Base-by-base conservation (phyloP, 2,797 vertebrate species). In the Eutrigla gurnardus region DNA sequence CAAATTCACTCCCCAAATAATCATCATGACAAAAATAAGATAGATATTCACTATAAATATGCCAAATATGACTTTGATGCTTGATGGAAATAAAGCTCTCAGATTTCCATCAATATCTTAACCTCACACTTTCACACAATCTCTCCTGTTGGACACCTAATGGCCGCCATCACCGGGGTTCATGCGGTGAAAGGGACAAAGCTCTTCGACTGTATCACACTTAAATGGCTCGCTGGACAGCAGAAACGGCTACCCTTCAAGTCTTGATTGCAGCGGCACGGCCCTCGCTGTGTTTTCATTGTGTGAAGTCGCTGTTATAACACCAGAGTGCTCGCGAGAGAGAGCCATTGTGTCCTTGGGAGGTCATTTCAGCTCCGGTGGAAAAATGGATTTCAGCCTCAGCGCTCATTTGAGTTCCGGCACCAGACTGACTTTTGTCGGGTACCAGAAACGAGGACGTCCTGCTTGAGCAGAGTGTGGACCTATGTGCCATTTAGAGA, bases 261-360 rank as follows among this genome's bases (percentile, higher is more conserved):
- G 82, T 43, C 85, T 75, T 87, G 89, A 91, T 91, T 89, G 90
- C 89, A 74, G 81, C 69, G 13, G 42, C 35, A 65, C 64, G 50
- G 40, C 80, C 73, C 80, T 88, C 58, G 47, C 89, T 82, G 89
- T 89, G 84, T 90, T 91, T 83, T 85, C 83, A 87, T 90, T 90
- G 86, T 91, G 83, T 88, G 82, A 87, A 79, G 80, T 65, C 70
- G 61, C 88, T 81, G 78, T 84, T 86, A 86, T 75, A 89, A 83
- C 78, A 83, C 85, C 81, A 71, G 73, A 89, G 87, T 82, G 80
- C 86, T 70, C 70, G 76, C 87, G 87, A 90, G 80, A 76, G 74
- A 79, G 76, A 84, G 76, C 85, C 84, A 90, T 90, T 92, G 88
- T 92, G 91, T 92, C 90, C 74, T 91, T 85, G 74, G 88, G 90